phyloP scores from a whole-genome alignment of 2,797 vertebrate genomes.

The Gallinago stenura region DNA sequence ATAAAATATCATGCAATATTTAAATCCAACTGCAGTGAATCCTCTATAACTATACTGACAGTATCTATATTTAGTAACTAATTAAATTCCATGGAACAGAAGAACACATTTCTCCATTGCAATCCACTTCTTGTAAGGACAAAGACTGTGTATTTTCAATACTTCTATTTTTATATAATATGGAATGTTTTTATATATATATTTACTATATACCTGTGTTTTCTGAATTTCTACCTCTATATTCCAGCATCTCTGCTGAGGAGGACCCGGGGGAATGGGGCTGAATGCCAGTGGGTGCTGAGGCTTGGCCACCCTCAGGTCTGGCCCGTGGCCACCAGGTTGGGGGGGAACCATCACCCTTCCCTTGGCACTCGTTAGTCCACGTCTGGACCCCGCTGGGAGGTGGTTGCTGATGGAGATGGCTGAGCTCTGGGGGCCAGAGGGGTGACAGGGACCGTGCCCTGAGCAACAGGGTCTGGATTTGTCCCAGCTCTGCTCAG shows the following conservation, averaged over 20 bases:
- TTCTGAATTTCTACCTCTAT: not conserved
- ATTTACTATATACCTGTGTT: not conserved
- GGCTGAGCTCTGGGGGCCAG: not conserved
- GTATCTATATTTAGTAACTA: constrained; percentile 60
- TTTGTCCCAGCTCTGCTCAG: not conserved
- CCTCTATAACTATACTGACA: constrained; percentile 1
- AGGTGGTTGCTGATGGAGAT: not conserved
- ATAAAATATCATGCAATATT: constrained; percentile 23
- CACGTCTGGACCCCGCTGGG: not conserved
- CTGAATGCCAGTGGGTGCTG: accelerated
- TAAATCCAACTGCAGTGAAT: constrained; percentile 25
- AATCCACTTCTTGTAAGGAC: not conserved
- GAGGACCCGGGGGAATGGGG: not conserved
- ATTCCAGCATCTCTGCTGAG: not conserved
- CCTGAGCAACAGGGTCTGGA: not conserved
- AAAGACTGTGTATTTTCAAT: not conserved
- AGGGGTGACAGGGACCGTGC: not conserved
- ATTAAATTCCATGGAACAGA: constrained; percentile 41
- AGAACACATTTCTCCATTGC: constrained; percentile 15
- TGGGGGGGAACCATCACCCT: accelerated
- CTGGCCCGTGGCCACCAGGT: not conserved
- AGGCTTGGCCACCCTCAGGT: not conserved
- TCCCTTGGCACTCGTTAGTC: not conserved
- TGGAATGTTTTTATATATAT: not conserved
- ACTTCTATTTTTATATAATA: not conserved